Conservation (phyloP, 37 sponge, comb jelly and placozoan species). For the Chondrosia reniformis region DNA sequence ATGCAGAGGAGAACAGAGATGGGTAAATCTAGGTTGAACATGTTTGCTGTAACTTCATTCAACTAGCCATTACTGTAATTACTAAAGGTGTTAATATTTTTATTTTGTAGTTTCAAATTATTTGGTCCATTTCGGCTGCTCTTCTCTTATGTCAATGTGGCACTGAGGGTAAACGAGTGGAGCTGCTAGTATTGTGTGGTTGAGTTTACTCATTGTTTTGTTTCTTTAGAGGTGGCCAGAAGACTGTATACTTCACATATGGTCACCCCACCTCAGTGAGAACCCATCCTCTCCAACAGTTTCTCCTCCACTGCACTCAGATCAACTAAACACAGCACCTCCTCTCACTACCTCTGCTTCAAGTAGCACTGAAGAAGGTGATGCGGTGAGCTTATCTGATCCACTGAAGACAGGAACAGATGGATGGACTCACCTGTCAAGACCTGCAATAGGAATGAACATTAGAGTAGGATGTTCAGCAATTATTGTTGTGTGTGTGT, state of each 20-base stretch:
- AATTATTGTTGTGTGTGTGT: not conserved
- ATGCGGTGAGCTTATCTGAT: not conserved
- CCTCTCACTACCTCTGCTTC: not conserved
- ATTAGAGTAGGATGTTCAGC: not conserved
- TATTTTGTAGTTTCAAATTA: slow-evolving; percentile 46
- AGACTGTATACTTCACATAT: slow-evolving; percentile 25
- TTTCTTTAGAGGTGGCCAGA: slow-evolving; percentile 42
- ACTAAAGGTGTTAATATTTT: too few species aligned
- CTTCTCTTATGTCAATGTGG: slow-evolving; percentile 46
- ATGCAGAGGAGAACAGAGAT: slow-evolving; percentile 57
- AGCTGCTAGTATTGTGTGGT: not conserved
- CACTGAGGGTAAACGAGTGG: slow-evolving; percentile 31
- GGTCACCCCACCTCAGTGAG: slow-evolving; percentile 10
- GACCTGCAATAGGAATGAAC: not conserved
- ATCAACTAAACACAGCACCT: not conserved
- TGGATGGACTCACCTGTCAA: not conserved
- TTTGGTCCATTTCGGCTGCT: slow-evolving; percentile 62
- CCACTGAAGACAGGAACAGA: slow-evolving; percentile 2
- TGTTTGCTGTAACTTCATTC: too few species aligned
- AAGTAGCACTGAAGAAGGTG: not conserved
- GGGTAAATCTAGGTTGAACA: slow-evolving; percentile 20
- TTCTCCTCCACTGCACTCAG: not conserved
- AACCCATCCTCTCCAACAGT: not conserved
- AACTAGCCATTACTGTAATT: too few species aligned
- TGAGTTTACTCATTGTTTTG: not conserved